Conservation (phyloP, 2,113 vertebrate species). For the Orycteropus afer region DNA sequence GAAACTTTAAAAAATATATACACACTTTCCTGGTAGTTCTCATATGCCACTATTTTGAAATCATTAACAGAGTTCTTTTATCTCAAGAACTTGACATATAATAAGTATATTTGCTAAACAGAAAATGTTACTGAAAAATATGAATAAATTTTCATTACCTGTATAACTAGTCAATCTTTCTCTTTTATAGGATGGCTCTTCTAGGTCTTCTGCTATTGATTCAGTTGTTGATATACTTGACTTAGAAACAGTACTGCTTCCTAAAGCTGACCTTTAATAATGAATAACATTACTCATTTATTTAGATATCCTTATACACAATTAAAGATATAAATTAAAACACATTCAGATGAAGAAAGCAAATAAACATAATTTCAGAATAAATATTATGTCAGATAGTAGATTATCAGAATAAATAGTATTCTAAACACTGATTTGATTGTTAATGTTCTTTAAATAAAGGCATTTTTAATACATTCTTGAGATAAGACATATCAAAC, state of each 20-base stretch:
- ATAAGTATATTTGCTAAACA: conserved; percentile 4
- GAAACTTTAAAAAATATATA: background rate
- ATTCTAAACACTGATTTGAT: conserved; percentile 26
- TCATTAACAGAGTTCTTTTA: conserved; percentile 25
- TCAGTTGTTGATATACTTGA: conserved; percentile 83
- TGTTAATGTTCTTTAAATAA: conserved; percentile 29
- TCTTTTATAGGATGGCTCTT: conserved; percentile 82
- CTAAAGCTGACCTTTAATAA: conserved; percentile 86
- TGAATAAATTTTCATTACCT: conserved; percentile 83
- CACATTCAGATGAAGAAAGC: background rate
- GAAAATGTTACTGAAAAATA: background rate
- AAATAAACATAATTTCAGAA: conserved; percentile 26
- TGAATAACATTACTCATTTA: conserved; percentile 50
- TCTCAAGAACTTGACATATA: background rate
- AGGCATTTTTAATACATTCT: conserved; percentile 11
- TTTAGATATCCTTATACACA: conserved; percentile 27
- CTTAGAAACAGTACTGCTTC: conserved; percentile 87
- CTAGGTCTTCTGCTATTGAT: conserved; percentile 83
- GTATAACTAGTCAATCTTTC: conserved; percentile 77
- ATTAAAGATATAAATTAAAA: conserved; percentile 35
- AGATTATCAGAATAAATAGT: background rate
- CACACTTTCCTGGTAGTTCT: background rate
- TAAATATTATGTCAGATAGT: background rate
- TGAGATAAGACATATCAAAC: background rate
- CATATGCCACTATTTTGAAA: background rate